Evolutionary conservation across 2,797 vertebrate species (phyloP).

Genomic region (Eulemur albifrons): DNA sequence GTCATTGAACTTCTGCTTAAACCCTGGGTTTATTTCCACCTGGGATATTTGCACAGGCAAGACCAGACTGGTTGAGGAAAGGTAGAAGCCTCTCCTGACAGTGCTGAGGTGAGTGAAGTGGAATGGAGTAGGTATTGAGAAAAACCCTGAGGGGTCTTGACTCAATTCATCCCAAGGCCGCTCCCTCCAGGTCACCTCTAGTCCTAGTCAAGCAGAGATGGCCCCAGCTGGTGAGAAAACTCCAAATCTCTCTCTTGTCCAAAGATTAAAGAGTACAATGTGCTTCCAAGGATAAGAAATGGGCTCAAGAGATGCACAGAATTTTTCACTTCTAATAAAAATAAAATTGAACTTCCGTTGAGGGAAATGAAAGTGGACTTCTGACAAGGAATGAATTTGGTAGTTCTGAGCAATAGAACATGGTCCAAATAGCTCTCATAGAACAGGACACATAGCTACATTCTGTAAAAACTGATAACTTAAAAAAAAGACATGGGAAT

Average conservation of each 20-base stretch:
- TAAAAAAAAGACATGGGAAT: neutral
- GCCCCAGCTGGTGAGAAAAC: neutral
- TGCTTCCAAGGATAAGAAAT: conserved; percentile 6
- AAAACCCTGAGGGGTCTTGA: neutral
- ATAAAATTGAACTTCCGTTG: conserved; percentile 46
- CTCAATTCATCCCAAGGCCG: neutral
- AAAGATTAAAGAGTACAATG: neutral
- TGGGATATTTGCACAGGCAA: neutral
- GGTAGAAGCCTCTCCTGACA: neutral
- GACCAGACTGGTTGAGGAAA: neutral
- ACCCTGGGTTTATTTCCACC: neutral
- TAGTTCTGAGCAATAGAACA: conserved; percentile 27
- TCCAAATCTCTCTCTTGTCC: neutral
- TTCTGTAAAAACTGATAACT: conserved; percentile 46
- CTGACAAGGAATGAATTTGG: conserved; percentile 50
- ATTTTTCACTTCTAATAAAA: conserved; percentile 69
- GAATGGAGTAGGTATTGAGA: neutral
- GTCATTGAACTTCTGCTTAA: neutral
- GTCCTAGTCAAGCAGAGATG: neutral
- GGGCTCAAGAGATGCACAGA: conserved; percentile 4
- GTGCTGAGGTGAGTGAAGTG: no score
- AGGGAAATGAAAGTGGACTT: conserved; percentile 54
- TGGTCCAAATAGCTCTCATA: neutral
- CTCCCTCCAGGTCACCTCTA: neutral
- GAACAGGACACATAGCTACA: conserved; percentile 33